Evolutionary conservation across 2,888 invertebrate genomes (phyloP), one percentile per base, ranked within the genome.

Genomic region (Heteromyza rotundicornis): DNA sequence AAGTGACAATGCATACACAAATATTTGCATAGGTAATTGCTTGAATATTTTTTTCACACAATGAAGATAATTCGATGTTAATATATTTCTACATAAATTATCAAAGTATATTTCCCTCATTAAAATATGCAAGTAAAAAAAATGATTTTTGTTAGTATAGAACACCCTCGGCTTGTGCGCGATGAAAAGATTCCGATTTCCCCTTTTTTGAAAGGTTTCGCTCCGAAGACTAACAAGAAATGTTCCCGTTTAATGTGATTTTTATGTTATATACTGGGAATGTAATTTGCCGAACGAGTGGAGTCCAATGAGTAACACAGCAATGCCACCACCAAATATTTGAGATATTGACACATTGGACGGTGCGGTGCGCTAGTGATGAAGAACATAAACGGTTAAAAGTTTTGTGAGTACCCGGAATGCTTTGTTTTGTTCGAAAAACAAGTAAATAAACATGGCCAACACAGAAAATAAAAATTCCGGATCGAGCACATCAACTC

Each of bases 201-300:
- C 78, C 74, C 69, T 74, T 63, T 53, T 40, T 61, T 60, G 60
- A 70, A 69, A 70, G 71, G 56, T 62, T 62, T 62, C 58, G 59
- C 58, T 63, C 67, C 64, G 60, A 64, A 69, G 68, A 67, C 61
- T 62, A 67, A 66, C 64, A 68, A 69, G 23, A 68, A 72, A 68
- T 70, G 66, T 70, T 69, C 68, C 62, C 62, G 63, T 70, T 71
- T 74, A 71, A 77, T 78, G 72, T 68, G 66, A 70, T 72, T 75
- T 78, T 73, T 76, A 74, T 69, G 72, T 73, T 73, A 74, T 76
- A 60, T 72, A 70, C 66, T 67, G 60, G 63, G 47, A 55, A 57
- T 58, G 61, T 57, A 62, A 58, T 67, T 68, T 67, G 59, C 56
- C 67, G 66, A 71, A 66, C 66, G 64, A 68, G 59, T 40, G 51